Conservation (phyloP, 2,888 invertebrate species). For the Tinea trinotella region DNA sequence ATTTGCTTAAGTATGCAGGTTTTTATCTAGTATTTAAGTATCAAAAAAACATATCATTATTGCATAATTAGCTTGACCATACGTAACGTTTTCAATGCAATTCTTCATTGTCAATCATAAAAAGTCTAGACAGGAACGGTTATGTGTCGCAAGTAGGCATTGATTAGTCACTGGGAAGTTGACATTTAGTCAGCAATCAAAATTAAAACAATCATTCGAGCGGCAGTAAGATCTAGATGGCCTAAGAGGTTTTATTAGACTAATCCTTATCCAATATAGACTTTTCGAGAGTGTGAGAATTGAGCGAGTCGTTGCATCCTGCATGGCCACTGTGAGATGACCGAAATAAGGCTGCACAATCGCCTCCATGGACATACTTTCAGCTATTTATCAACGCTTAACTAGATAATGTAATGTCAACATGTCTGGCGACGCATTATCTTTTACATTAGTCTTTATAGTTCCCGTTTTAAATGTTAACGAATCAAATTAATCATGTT, state of each 20-base stretch:
- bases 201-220: slow-evolving; percentile 63
- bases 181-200: slow-evolving; percentile 59
- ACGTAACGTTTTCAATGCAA: not conserved
- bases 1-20: not conserved
- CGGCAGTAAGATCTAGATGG: slow-evolving; percentile 60
- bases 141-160: not conserved
- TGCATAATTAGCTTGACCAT: not conserved
- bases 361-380: slow-evolving; percentile 7
- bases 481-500: slow-evolving; percentile 15
- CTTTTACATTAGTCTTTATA: slow-evolving; percentile 14
- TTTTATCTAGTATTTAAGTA: not conserved
- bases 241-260: slow-evolving; percentile 58
- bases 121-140: not conserved
- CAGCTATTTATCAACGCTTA: slow-evolving; percentile 18
- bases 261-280: slow-evolving; percentile 60
- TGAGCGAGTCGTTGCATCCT: not conserved
- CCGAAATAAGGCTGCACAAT: slow-evolving; percentile 15
- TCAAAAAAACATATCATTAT: not conserved
- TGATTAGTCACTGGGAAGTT: slow-evolving; percentile 52
- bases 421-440: slow-evolving; percentile 34
- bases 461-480: slow-evolving; percentile 18
- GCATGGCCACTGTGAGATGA: not conserved
- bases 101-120: slow-evolving; percentile 8
- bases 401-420: slow-evolving; percentile 53
- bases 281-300: slow-evolving; percentile 42